phyloP scores from a whole-genome alignment of 2,113 vertebrate genomes.

The Kryptolebias marmoratus region DNA sequence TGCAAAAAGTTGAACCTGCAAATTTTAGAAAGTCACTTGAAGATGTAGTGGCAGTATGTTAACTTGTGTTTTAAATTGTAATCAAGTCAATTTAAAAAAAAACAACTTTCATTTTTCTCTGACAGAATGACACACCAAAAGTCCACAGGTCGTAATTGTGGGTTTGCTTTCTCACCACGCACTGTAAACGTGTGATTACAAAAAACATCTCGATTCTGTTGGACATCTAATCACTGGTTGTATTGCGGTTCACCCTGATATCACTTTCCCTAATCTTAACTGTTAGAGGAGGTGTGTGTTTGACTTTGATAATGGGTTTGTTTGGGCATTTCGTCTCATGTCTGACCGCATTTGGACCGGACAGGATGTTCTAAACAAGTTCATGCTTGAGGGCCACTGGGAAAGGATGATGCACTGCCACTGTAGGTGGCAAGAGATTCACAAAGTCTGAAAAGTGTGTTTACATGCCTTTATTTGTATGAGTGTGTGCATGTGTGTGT shows the following conservation, averaged over 20 bases:
- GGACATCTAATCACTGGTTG: conserved; percentile 64
- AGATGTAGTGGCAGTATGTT: not conserved
- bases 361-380: conserved; percentile 72
- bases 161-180: conserved; percentile 56
- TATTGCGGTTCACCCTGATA: conserved; percentile 55
- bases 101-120: conserved; percentile 11
- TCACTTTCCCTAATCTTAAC: conserved; percentile 64
- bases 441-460: conserved; percentile 62
- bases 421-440: conserved; percentile 71
- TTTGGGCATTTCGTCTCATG: conserved; percentile 52
- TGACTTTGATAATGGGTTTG: conserved; percentile 54
- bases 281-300: conserved; percentile 58
- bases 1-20: not conserved
- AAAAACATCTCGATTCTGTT: conserved; percentile 58
- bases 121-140: conserved; percentile 43
- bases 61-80: not conserved
- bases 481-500: conserved; percentile 27
- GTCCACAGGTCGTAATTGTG: conserved; percentile 54
- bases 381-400: conserved; percentile 51
- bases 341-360: conserved; percentile 67
- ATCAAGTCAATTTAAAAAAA: not conserved
- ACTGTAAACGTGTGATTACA: conserved; percentile 70
- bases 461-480: conserved; percentile 22
- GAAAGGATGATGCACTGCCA: conserved; percentile 67
- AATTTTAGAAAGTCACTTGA: not conserved